Base-by-base conservation (phyloP, 2,113 vertebrate genomes). In the Ictalurus furcatus region DNA sequence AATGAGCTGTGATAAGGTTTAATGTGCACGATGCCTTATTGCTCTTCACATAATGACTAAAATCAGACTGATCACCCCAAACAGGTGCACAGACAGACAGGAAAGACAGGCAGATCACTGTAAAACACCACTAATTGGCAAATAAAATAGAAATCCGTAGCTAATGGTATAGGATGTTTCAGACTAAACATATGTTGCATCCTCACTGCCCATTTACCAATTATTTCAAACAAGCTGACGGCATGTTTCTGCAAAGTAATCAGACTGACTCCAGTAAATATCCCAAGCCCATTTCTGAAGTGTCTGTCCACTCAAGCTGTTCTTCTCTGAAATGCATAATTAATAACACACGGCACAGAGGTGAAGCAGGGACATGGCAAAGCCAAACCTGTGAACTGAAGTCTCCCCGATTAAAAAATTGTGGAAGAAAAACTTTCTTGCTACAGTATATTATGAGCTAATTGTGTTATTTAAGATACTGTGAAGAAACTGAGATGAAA, bases 1-100 rank as follows among this genome's bases (percentile, higher is more conserved):
- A 89, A 87, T 90, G 91, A 87, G 83, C 86, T 87, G 48, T 78
- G 89, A 89, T 89, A 86, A 84, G 71, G 78, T 61, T 88, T 90
- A 91, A 90, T 90, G 81, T 86, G 86, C 30, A 86, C 14, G 16
- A n/a, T 8, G 65, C 73, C 84, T 88, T 86, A 90, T 63, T 73
- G 84, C 90, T 86, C 82, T 79, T 52, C 59, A 76, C 44, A 67
- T 92, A 88, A 92, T 88, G 84, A 90, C 80, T 87, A 85, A 90
- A 88, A 87, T 76, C 81, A 90, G 48, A 85, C 78, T 44, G 17
- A 69, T 88, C 63, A 44, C 54, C 59, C 59, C 56, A 65, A 90
- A 88, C 89, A 90, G 84, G 84, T 91, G 69, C 84, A 40, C 59
- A n/a, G 21, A 25, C 58, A 79, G 83, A 90, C 73, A 58, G 81